phyloP scores from a whole-genome alignment of 2,113 vertebrate genomes.

The Hepsetus odoe region DNA sequence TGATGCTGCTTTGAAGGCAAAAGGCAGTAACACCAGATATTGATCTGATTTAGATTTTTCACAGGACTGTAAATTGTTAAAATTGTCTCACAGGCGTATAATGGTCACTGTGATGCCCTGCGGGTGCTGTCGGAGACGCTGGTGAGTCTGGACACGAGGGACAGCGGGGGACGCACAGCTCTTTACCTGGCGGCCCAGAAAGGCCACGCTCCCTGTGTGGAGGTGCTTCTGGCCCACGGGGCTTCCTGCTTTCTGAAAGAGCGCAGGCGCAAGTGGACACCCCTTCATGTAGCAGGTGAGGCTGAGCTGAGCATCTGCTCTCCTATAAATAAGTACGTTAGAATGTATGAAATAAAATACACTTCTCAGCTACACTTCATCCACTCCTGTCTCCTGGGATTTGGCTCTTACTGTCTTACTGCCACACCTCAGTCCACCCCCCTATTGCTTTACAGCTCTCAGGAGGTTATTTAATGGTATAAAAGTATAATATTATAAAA shows the following conservation, averaged over 20 bases:
- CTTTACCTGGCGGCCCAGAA: slow-evolving; percentile 88
- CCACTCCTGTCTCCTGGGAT: no score
- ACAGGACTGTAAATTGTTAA: not conserved
- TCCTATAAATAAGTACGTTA: no score
- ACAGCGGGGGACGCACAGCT: slow-evolving; percentile 85
- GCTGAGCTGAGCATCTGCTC: not conserved
- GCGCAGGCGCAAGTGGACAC: slow-evolving; percentile 83
- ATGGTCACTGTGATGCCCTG: slow-evolving; percentile 94
- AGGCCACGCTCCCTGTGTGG: slow-evolving; percentile 86
- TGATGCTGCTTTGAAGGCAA: no score
- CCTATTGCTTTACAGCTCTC: no score
- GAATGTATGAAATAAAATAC: no score
- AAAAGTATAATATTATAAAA: no score
- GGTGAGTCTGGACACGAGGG: slow-evolving; percentile 91
- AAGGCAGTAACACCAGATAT: no score
- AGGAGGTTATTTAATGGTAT: no score
- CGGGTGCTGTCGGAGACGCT: slow-evolving; percentile 90
- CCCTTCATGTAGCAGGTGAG: slow-evolving; percentile 88
- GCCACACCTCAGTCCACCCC: no score
- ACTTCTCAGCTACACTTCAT: no score
- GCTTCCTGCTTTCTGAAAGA: slow-evolving; percentile 88
- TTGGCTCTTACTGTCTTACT: no score
- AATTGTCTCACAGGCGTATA: slow-evolving; percentile 80
- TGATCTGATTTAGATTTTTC: no score
- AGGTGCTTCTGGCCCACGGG: slow-evolving; percentile 88